Conservation (phyloP, 2,113 vertebrate species). For the Phrynosoma blainvillii region DNA sequence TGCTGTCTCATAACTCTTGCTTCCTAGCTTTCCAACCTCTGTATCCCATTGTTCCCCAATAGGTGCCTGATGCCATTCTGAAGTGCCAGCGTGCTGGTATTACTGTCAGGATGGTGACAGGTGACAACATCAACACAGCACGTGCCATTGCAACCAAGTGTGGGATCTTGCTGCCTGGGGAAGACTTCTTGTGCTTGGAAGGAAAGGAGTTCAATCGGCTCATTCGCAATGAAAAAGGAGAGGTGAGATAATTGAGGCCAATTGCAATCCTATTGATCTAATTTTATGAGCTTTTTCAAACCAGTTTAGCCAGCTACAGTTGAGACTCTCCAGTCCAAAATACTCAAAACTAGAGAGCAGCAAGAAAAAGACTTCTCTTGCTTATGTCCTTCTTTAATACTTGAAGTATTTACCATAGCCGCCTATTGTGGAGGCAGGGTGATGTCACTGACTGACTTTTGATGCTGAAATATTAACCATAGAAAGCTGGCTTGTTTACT, state of each 20-base stretch:
- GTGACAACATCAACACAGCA: slow-evolving; percentile 98
- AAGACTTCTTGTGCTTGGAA: slow-evolving; percentile 94
- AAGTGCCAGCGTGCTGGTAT: slow-evolving; percentile 95
- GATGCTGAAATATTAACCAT: neutral
- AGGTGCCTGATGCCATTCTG: slow-evolving; percentile 92
- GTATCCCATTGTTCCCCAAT: neutral
- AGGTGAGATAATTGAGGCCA: slow-evolving; percentile 75
- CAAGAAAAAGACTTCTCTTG: neutral
- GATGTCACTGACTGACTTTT: neutral
- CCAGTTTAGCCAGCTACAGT: neutral
- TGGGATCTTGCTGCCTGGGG: slow-evolving; percentile 89
- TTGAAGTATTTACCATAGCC: neutral
- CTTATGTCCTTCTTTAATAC: neutral
- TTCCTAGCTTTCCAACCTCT: neutral
- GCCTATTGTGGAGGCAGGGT: neutral
- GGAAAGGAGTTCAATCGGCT: slow-evolving; percentile 96
- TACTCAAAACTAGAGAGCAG: neutral
- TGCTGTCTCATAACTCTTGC: neutral
- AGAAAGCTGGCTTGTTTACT: neutral
- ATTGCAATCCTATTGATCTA: neutral
- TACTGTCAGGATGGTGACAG: slow-evolving; percentile 96
- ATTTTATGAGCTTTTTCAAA: neutral
- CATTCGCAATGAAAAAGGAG: slow-evolving; percentile 96
- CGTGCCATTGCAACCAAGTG: slow-evolving; percentile 96
- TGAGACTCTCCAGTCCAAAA: neutral